These are phyloP conservation scores for Apeira syringaria DNA, from an alignment of 2,888 invertebrate species.

Conservation along the genomic window DNA sequence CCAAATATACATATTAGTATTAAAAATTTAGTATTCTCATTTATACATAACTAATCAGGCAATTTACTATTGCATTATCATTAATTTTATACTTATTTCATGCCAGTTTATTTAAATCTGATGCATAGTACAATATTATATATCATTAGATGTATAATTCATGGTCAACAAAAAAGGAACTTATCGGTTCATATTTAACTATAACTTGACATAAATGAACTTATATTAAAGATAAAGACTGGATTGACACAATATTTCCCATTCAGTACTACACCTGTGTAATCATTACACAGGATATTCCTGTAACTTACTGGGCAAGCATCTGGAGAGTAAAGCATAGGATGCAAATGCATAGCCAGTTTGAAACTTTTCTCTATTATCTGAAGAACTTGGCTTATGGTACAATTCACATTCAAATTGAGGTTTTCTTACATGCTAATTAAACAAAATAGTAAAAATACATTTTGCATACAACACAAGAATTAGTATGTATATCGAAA, in stretches of 20 bases:
- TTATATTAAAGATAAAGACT: background rate
- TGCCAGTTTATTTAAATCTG: slow-evolving; percentile 26
- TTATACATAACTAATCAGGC: slow-evolving; percentile 25
- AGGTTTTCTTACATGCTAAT: slow-evolving; percentile 9
- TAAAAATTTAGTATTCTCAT: slow-evolving; percentile 51
- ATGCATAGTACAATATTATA: slow-evolving; percentile 17
- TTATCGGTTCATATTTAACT: background rate
- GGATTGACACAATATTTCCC: too few relatives aligned
- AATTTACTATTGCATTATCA: slow-evolving; percentile 29
- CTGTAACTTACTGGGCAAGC: too few relatives aligned
- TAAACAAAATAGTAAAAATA: slow-evolving; percentile 6
- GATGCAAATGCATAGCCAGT: too few relatives aligned
- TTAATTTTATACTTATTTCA: slow-evolving; percentile 28
- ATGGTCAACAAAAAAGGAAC: slow-evolving; percentile 2
- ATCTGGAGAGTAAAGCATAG: too few relatives aligned
- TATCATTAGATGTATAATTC: slow-evolving; percentile 9
- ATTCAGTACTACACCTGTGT: too few relatives aligned
- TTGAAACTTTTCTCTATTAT: too few relatives aligned
- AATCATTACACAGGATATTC: too few relatives aligned
- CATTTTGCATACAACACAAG: slow-evolving; percentile 4
- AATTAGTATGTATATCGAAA: slow-evolving; percentile 5
- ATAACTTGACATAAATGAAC: background rate
- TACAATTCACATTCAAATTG: too few relatives aligned
- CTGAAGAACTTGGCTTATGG: too few relatives aligned
- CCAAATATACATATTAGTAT: slow-evolving; percentile 56